These are phyloP conservation scores for Eugnorisma glareosa DNA, from an alignment of 2,888 invertebrate species.

Conservation along the genomic window DNA sequence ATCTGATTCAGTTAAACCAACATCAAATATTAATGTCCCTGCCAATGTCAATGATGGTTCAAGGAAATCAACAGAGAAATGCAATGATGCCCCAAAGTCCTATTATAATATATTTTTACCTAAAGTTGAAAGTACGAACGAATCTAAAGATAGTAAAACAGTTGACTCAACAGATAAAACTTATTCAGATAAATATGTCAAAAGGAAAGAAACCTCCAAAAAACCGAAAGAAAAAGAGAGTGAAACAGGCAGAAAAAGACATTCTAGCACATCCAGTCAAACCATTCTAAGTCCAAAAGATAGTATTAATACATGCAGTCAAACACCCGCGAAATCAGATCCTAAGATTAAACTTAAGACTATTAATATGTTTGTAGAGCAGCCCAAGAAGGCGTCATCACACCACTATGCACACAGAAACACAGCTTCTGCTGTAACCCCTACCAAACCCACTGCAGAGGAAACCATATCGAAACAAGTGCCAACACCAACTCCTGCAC, in stretches of 20 bases:
- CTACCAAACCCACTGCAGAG: constrained; percentile 68
- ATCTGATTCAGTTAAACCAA: constrained; percentile 70
- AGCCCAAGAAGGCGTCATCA: constrained; percentile 76
- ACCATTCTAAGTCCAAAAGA: constrained; percentile 79
- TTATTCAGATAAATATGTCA: constrained; percentile 85
- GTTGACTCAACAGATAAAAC: constrained; percentile 73
- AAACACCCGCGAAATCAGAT: constrained; percentile 76
- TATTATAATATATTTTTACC: constrained; percentile 76
- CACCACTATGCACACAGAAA: constrained; percentile 84
- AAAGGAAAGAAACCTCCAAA: constrained; percentile 81
- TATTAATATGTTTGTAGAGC: constrained; percentile 85
- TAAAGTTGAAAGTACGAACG: constrained; percentile 70
- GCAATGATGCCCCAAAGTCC: constrained; percentile 74
- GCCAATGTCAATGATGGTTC: constrained; percentile 69
- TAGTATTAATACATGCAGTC: constrained; percentile 67
- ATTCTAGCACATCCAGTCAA: constrained; percentile 78
- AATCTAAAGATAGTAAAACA: constrained; percentile 75
- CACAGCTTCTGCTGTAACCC: constrained; percentile 71
- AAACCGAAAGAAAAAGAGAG: constrained; percentile 74
- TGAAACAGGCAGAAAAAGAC: constrained; percentile 73
- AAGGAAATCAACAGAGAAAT: constrained; percentile 74
- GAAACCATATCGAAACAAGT: constrained; percentile 71
- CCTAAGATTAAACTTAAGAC: constrained; percentile 80
- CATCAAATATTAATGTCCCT: constrained; percentile 69
- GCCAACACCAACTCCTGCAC: constrained; percentile 52